A percentile compares a stretch with the other conserved stretches of the same genome.
phyloP scores from a whole-genome alignment of 1,140 invertebrate species.

The Leptopilina boulardi region DNA sequence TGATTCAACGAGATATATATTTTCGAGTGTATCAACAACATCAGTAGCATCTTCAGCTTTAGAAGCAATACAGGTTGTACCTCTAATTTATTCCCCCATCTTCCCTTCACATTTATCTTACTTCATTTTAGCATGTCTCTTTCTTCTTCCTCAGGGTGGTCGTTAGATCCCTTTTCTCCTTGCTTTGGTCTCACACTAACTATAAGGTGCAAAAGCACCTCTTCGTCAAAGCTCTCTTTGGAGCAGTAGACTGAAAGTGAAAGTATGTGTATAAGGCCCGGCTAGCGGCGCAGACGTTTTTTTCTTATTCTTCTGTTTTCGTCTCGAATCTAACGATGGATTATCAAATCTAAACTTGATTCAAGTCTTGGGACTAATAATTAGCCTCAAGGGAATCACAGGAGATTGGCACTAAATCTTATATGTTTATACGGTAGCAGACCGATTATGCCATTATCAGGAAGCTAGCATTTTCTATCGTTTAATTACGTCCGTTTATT shows the following conservation, averaged over 20 bases:
- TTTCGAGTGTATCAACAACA: conserved; percentile 1
- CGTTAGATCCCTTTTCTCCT: conserved; percentile 30
- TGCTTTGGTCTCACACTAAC: conserved; percentile 11
- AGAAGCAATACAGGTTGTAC: conserved; percentile 40
- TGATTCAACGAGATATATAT: background rate
- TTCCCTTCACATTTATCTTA: conserved; percentile 52
- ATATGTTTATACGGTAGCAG: conserved; percentile 26
- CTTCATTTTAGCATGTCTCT: conserved; percentile 45
- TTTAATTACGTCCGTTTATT: background rate
- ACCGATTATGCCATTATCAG: background rate
- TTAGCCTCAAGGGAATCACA: conserved; percentile 11
- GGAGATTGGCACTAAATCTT: background rate
- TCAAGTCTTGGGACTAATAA: conserved; percentile 18
- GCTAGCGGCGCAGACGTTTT: conserved; percentile 13
- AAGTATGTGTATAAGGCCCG: conserved; percentile 13
- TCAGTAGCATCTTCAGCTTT: conserved; percentile 1
- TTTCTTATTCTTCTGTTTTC: conserved; percentile 26
- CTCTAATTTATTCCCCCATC: conserved; percentile 60
- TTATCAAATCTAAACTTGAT: conserved; percentile 18
- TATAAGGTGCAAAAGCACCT: conserved; percentile 31
- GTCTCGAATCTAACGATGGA: conserved; percentile 28
- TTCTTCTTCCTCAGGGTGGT: conserved; percentile 33
- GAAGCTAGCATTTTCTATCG: conserved; percentile 14
- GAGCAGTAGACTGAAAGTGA: conserved; percentile 17
- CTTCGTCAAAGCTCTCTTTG: conserved; percentile 26